Base-by-base conservation (phyloP, 2,888 invertebrate species). In the Nephrocerus scutellatus region DNA sequence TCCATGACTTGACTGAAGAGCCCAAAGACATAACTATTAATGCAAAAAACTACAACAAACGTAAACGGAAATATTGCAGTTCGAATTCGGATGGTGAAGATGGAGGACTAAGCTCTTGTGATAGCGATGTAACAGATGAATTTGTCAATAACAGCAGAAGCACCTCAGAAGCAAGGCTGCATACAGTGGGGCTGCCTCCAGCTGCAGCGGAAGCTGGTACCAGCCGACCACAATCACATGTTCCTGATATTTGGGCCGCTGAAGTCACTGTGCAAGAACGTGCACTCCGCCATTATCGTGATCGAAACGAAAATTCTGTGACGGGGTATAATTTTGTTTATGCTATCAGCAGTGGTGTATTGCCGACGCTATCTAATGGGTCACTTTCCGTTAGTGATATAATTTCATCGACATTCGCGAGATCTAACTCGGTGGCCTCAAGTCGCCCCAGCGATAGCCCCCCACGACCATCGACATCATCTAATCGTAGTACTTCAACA, bases 1-100 rank as follows among this genome's bases (percentile, higher is more conserved):
- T 95, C 36, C 93, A 95, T 69, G 91, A 93, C 62, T 89, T 95
- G 48, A 90, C 91, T 70, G 80, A 82, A 28, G 64, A 65, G 35
- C 49, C 66, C 64, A 38, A 72, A 5, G 56, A 61, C 8, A 59
- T 66, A 10, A 72, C 72, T 13, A 68, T 68, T 9, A 49, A 46
- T 1, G 49, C 49, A 0, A n/a, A 23, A n/a, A 28, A 14, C 46
- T 15, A 34, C 38, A 39, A 52, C 29, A 51, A 47, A 33, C 42
- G 56, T 8, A 57, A 57, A 34, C 49, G 55, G 9, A 57, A 55
- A 40, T 35, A n/a, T n/a, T n/a, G n/a, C n/a, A n/a, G n/a, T n/a
- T n/a, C 51, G 29, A 41, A 47, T 13, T 32, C 40, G 12, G 47
- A 43, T 10, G 54, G 53, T 12, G 56, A 56, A 3, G 52, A 53